These are phyloP conservation scores for Zosterops hypoxanthus DNA, from an alignment of 2,113 vertebrate genomes.

Conservation along the genomic window DNA sequence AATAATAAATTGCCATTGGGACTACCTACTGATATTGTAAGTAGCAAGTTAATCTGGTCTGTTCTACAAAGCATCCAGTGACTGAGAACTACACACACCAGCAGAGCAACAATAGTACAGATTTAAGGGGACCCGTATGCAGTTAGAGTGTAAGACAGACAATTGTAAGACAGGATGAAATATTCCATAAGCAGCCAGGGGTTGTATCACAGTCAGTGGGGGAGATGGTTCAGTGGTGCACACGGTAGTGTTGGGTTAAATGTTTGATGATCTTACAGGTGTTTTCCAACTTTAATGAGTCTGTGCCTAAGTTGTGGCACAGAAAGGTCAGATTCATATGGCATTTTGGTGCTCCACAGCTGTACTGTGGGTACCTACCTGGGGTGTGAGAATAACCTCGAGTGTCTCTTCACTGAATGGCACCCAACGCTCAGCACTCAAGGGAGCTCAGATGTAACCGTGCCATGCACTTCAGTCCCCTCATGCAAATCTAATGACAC, in stretches of 20 bases:
- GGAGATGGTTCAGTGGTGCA: not conserved
- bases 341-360: not conserved
- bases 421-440: not conserved
- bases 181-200: not conserved
- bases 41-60: not conserved
- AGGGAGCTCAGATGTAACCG: not conserved
- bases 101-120: not conserved
- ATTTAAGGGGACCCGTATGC: not conserved
- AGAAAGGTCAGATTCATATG: fast-evolving
- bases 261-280: not conserved
- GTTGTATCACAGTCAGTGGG: fast-evolving
- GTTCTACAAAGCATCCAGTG: not conserved
- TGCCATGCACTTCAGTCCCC: not conserved
- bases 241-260: not conserved
- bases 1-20: not conserved
- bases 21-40: not conserved
- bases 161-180: not conserved
- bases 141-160: not conserved
- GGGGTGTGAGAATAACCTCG: fast-evolving
- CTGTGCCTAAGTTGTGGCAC: not conserved
- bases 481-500: not conserved
- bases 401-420: not conserved
- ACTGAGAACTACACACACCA: not conserved
- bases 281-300: not conserved
- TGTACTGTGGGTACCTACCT: too few relatives aligned